Evolutionary conservation across 2,888 invertebrate genomes (phyloP), one percentile per base, ranked within the genome.

Genomic region (Sepiola atlantica): DNA sequence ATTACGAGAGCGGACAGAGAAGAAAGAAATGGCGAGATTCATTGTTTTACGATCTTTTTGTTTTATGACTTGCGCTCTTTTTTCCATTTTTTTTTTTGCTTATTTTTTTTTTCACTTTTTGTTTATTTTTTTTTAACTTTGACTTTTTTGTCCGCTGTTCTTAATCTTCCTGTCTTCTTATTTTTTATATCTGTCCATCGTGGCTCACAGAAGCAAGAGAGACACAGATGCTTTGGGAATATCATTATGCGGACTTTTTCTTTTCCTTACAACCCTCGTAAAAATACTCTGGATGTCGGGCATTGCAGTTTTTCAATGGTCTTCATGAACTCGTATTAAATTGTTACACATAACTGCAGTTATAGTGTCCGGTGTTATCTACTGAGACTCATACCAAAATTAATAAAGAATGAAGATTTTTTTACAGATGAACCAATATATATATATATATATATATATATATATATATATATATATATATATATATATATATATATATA

Each of bases 41-140:
- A 77, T 77, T 77, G 77, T 77, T 77, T 77, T 77, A 77, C 77
- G 77, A 77, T n/a, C 77, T 77, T 77, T 77, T 77, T n/a, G 77
- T 77, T 77, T 77, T 77, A 77, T 77, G n/a, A 32, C 77, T 77
- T 3, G 77, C 16, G 16, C 16, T 77, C n/a, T 12, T 77, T 77
- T 12, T 77, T 77, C n/a, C 2, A 14, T 77, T n/a, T 77, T 10
- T 10, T n/a, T n/a, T 77, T 61, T 61, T 6, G 0, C 2, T 20
- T 20, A 24, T 61, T 28, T 61, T 61, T 61, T 20, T 61, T 61
- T 61, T 6, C 0, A 28, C 24, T 12, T 77, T 24, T 77, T 14
- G 24, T 24, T 77, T 24, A 12, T 6, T 77, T 24, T 2, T 8
- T 32, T 28, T n/a, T 77, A 18, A 32, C n/a, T 77, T 3, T n/a